These are phyloP conservation scores for Drosophila sordidapex DNA, from an alignment of 2,888 invertebrate species.

Conservation along the genomic window DNA sequence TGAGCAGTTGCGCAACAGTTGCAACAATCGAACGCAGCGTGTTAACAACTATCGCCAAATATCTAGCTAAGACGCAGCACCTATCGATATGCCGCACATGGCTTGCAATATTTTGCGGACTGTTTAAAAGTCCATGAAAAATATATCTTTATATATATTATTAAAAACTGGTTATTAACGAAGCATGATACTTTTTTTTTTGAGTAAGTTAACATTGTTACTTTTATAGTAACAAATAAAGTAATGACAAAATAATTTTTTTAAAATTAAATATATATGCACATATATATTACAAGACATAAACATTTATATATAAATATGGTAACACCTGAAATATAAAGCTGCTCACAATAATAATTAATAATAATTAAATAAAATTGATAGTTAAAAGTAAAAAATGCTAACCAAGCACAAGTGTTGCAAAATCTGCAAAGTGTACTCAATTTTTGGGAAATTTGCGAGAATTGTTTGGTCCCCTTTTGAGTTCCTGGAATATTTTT, in stretches of 20 bases:
- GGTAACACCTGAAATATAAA: background rate
- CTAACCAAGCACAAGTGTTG: constrained; percentile 16
- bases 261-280: background rate
- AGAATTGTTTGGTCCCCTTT: background rate
- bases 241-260: too few relatives aligned
- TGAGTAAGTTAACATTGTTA: background rate
- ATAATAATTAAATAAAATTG: background rate
- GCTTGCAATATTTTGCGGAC: background rate
- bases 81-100: constrained; percentile 11
- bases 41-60: background rate
- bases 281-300: background rate
- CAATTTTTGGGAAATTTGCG: background rate
- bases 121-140: background rate
- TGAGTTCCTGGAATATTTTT: constrained; percentile 13
- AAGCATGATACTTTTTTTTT: background rate
- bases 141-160: background rate
- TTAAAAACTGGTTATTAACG: background rate
- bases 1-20: constrained; percentile 17
- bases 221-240: background rate
- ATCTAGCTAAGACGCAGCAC: accelerated
- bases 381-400: background rate
- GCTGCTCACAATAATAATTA: background rate
- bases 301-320: background rate
- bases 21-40: background rate
- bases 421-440: background rate